Evolutionary conservation across 2,888 invertebrate genomes (phyloP).

Genomic region (Opisthograptis luteolata): DNA sequence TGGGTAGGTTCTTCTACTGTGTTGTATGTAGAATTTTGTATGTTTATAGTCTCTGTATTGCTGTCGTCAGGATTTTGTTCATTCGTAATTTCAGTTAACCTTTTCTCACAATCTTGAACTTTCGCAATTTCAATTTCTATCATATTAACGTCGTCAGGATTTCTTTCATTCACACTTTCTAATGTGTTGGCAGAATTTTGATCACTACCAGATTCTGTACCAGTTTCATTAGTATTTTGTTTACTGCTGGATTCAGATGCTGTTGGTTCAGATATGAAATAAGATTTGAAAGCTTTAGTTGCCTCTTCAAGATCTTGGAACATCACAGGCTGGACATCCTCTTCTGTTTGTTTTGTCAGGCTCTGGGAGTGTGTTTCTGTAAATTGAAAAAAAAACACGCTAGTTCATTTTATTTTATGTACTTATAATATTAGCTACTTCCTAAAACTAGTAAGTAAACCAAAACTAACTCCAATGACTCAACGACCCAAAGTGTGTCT

Average conservation of each 20-base stretch:
- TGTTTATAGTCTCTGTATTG: not conserved
- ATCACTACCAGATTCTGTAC: not conserved
- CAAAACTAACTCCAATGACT: too few relatives aligned
- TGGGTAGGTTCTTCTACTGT: not conserved
- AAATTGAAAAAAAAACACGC: too few relatives aligned
- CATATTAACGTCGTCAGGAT: too few relatives aligned
- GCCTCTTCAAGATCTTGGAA: slow-evolving; percentile 67
- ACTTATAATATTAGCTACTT: too few relatives aligned
- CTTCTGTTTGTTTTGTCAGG: slow-evolving; percentile 42
- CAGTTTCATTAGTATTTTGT: not conserved
- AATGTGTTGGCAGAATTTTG: not conserved
- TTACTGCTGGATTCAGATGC: slow-evolving; percentile 2
- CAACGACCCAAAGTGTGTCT: too few relatives aligned
- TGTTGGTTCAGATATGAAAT: slow-evolving; percentile 22
- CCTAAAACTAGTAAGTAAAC: too few relatives aligned
- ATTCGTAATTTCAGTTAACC: not conserved
- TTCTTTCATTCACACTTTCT: not conserved
- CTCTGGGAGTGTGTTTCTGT: slow-evolving; percentile 51
- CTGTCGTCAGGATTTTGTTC: not conserved
- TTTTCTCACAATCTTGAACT: not conserved
- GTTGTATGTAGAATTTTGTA: not conserved
- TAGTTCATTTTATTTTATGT: too few relatives aligned
- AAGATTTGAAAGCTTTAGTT: slow-evolving; percentile 39
- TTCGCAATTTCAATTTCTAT: too few relatives aligned
- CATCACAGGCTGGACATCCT: slow-evolving; percentile 54